Conservation (phyloP, 2,113 vertebrate species). For the Picathartes gymnocephalus region DNA sequence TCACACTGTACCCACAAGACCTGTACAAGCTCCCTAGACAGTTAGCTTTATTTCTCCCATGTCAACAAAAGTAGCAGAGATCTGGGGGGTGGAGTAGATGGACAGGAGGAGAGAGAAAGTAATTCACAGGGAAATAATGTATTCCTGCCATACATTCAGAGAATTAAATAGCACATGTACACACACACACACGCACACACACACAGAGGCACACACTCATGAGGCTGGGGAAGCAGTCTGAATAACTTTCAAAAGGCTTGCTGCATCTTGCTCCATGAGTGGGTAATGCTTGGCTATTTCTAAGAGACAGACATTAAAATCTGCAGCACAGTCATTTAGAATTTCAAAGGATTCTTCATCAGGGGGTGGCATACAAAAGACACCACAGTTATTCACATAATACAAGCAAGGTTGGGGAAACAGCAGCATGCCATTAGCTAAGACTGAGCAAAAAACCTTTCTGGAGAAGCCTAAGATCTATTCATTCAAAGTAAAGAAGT, state of each 20-base stretch:
- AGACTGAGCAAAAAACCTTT: slow-evolving; percentile 52
- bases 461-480: slow-evolving; percentile 53
- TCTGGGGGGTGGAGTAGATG: slow-evolving; percentile 24
- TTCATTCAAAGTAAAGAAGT: slow-evolving; percentile 55
- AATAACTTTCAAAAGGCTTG: slow-evolving; percentile 65
- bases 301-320: slow-evolving; percentile 72
- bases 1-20: neutral
- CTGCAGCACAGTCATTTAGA: slow-evolving; percentile 72
- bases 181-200: slow-evolving; percentile 35
- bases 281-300: slow-evolving; percentile 59
- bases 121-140: slow-evolving; percentile 26
- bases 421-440: slow-evolving; percentile 63
- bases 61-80: slow-evolving; percentile 5
- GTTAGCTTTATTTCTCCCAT: slow-evolving; percentile 3
- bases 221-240: slow-evolving; percentile 53
- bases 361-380: slow-evolving; percentile 74
- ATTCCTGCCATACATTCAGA: slow-evolving; percentile 57
- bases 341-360: slow-evolving; percentile 77
- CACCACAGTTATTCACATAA: slow-evolving; percentile 62
- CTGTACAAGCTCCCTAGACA: neutral
- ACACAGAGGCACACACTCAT: slow-evolving; percentile 30
- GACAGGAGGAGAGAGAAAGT: slow-evolving; percentile 31
- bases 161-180: slow-evolving; percentile 17
- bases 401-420: slow-evolving; percentile 58
- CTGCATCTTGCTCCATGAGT: slow-evolving; percentile 65